Conservation (phyloP, 2,888 invertebrate genomes). For the Seira musarum region DNA sequence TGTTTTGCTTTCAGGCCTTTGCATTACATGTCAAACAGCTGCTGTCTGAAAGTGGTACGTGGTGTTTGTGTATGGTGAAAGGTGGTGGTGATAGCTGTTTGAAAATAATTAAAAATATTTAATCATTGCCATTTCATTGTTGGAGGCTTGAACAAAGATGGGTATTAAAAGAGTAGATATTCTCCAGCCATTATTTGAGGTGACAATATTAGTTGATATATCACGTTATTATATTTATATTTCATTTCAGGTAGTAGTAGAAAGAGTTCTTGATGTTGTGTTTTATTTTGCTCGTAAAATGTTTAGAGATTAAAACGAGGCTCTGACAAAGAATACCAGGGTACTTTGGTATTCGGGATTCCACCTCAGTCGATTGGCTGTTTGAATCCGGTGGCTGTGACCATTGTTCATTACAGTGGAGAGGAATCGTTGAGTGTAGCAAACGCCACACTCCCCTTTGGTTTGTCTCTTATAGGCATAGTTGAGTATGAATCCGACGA, state of each 20-base stretch:
- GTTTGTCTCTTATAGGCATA: slow-evolving; percentile 64
- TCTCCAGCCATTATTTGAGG: slow-evolving; percentile 66
- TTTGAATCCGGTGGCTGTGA: slow-evolving; percentile 62
- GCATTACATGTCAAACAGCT: no score
- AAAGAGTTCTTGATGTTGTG: background rate
- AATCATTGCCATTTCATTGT: no score
- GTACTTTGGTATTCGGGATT: slow-evolving; percentile 64
- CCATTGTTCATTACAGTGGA: slow-evolving; percentile 59
- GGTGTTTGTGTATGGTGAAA: no score
- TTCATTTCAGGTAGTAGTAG: background rate
- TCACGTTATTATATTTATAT: no score
- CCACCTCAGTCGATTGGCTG: slow-evolving; percentile 54
- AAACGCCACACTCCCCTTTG: slow-evolving; percentile 59
- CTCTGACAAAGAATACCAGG: slow-evolving; percentile 39
- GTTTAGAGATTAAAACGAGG: slow-evolving; percentile 62
- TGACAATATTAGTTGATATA: background rate
- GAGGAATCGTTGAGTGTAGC: slow-evolving; percentile 61
- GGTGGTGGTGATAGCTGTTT: no score
- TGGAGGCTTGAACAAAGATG: slow-evolving; percentile 35
- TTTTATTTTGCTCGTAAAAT: background rate
- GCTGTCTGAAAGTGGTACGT: no score
- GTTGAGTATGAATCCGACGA: slow-evolving; percentile 67
- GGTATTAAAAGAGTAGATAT: slow-evolving; percentile 63
- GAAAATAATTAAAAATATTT: no score
- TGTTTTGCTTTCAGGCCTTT: no score